Percentiles rank a stretch among this genome's conserved stretches.
phyloP scores from a whole-genome alignment of 2,888 invertebrate genomes.

The Trilocha varians region DNA sequence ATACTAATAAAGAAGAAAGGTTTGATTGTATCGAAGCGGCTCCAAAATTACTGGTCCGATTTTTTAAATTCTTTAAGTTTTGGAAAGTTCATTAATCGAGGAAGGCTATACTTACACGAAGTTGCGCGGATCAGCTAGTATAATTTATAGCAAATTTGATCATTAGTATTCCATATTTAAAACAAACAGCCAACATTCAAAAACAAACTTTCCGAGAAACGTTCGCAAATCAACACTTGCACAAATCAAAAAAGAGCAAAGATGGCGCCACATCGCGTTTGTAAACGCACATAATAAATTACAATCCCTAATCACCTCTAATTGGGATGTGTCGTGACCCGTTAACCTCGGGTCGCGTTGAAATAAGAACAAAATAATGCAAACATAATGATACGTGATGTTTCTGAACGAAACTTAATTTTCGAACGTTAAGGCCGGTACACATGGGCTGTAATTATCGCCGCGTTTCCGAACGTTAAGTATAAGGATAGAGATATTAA shows the following conservation, averaged over 20 bases:
- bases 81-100: no score
- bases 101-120: no score
- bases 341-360: slow-evolving; percentile 60
- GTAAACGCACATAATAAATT: slow-evolving; percentile 67
- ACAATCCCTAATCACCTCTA: slow-evolving; percentile 66
- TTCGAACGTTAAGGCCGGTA: slow-evolving; percentile 52
- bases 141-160: no score
- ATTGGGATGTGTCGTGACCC: slow-evolving; percentile 71
- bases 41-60: no score
- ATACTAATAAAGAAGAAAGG: no score
- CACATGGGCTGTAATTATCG: slow-evolving; percentile 62
- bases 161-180: no score
- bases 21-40: no score
- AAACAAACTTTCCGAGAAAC: slow-evolving; percentile 28
- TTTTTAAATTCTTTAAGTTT: no score
- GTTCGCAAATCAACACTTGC: slow-evolving; percentile 54
- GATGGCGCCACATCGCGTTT: slow-evolving; percentile 45
- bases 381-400: slow-evolving; percentile 67
- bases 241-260: slow-evolving; percentile 30
- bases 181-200: background rate
- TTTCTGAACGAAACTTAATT: slow-evolving; percentile 48
- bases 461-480: slow-evolving; percentile 56
- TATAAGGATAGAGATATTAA: slow-evolving; percentile 72
- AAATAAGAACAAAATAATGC: slow-evolving; percentile 63
- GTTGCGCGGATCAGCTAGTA: no score